phyloP scores from a whole-genome alignment of 2,113 vertebrate species.

The Naja naja region DNA sequence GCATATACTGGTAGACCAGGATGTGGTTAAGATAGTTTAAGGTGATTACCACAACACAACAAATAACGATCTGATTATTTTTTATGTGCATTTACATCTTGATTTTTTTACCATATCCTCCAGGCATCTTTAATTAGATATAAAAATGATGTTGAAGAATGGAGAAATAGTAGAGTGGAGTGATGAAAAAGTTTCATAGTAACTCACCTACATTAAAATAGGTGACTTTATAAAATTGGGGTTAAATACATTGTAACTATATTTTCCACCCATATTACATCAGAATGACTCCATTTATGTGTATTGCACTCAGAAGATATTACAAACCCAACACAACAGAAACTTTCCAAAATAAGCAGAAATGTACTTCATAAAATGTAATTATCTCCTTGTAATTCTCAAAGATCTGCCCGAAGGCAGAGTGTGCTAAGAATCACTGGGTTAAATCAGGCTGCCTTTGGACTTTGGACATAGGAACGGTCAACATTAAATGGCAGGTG shows the following conservation, averaged over 20 bases:
- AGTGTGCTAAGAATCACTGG: neutral
- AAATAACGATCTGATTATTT: neutral
- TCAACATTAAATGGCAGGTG: neutral
- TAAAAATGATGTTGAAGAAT: neutral
- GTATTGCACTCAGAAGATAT: neutral
- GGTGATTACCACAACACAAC: neutral
- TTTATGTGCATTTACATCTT: neutral
- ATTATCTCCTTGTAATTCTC: constrained; percentile 13
- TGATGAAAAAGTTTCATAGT: neutral
- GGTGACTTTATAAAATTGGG: neutral
- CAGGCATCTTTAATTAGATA: neutral
- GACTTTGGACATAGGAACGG: neutral
- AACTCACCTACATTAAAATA: neutral
- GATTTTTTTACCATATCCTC: neutral
- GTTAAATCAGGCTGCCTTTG: neutral
- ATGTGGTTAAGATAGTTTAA: neutral
- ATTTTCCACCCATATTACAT: neutral
- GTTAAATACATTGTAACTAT: neutral
- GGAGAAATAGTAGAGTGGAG: neutral
- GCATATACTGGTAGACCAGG: neutral
- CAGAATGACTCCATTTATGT: neutral
- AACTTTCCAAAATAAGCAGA: neutral
- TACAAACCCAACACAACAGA: neutral
- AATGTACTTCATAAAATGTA: constrained; percentile 1
- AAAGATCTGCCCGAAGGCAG: neutral